phyloP scores from a whole-genome alignment of 2,113 vertebrate species.

The Sminthopsis crassicaudata region DNA sequence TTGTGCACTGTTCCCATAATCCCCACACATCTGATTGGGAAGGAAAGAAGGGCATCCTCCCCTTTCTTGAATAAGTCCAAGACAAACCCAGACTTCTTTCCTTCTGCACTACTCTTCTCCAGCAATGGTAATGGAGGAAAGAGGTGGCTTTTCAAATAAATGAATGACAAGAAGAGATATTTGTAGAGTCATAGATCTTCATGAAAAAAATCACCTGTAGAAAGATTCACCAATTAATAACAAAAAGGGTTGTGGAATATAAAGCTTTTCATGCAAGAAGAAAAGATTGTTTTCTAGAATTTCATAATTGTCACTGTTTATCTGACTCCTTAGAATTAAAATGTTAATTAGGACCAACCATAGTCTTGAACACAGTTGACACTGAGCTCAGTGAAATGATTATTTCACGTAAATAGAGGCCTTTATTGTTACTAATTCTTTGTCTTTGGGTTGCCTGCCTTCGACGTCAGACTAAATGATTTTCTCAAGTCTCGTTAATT shows the following conservation, averaged over 20 bases:
- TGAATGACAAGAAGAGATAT: neutral
- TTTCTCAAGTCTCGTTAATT: constrained; percentile 25
- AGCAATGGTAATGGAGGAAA: neutral
- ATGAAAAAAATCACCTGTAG: neutral
- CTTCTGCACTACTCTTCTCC: neutral
- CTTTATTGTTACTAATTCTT: constrained; percentile 34
- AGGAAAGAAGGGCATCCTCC: neutral
- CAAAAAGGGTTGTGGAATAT: neutral
- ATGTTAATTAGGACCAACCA: neutral
- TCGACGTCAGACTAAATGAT: neutral
- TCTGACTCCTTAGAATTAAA: constrained; percentile 17
- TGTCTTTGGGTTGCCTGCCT: constrained; percentile 24
- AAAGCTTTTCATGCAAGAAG: neutral
- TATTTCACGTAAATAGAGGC: neutral
- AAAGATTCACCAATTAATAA: neutral
- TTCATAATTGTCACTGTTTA: neutral
- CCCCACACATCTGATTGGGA: too few relatives aligned
- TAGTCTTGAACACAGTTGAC: neutral
- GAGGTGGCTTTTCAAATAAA: neutral
- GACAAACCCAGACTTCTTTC: neutral
- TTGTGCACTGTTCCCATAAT: too few relatives aligned
- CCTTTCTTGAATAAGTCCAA: neutral
- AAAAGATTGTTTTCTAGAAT: neutral
- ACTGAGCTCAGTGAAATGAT: neutral
- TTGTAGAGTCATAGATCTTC: neutral